These are phyloP conservation scores for Naja naja DNA, from an alignment of 2,113 vertebrate species.

Conservation along the genomic window DNA sequence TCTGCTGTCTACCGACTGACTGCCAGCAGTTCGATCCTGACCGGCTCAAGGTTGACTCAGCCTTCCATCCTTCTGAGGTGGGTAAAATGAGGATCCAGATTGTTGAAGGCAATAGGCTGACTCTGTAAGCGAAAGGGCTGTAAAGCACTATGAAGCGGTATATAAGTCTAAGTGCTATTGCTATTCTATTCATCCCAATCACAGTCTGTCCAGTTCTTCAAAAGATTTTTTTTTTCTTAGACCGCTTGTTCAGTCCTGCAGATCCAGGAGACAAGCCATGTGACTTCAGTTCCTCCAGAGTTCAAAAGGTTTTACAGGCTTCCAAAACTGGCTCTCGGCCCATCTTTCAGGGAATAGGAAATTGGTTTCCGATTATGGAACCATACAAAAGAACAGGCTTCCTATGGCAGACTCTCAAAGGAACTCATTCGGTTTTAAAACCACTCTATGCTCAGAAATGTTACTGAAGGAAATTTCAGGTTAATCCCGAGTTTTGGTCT, in stretches of 20 bases:
- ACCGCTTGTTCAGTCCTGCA: background rate
- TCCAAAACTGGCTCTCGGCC: background rate
- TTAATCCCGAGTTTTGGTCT: background rate
- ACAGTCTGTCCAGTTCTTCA: background rate
- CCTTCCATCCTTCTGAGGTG: no score
- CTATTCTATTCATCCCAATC: no score
- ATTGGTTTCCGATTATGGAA: background rate
- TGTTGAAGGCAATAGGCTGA: no score
- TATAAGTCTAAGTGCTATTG: no score
- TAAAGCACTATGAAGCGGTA: no score
- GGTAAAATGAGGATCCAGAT: no score
- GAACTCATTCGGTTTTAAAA: background rate
- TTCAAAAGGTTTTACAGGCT: background rate
- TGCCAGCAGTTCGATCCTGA: no score
- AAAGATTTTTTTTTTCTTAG: background rate
- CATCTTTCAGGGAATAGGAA: slow-evolving; percentile 19
- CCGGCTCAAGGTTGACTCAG: no score
- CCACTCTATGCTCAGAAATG: background rate
- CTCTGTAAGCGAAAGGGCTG: no score
- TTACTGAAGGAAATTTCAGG: background rate
- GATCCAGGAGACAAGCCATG: background rate
- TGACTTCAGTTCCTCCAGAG: background rate
- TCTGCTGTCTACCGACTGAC: no score
- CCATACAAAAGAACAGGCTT: background rate
- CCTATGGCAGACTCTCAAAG: background rate